These are phyloP conservation scores for Chamaetylas fuelleborni DNA, from an alignment of 2,113 vertebrate genomes.

Conservation along the genomic window DNA sequence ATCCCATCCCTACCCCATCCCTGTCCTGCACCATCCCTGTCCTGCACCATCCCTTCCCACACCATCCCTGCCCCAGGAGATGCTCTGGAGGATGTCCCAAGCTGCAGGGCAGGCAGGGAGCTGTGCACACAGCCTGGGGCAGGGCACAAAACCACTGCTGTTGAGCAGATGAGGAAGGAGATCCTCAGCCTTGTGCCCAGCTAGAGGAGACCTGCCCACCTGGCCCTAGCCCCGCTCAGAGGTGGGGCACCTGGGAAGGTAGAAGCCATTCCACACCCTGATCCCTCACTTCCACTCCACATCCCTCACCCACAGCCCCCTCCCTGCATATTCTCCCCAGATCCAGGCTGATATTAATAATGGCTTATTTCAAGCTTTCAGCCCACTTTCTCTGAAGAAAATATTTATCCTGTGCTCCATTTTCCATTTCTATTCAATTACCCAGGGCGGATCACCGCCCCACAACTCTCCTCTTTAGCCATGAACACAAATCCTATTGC, in stretches of 20 bases:
- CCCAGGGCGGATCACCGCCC: not conserved
- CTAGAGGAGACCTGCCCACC: not conserved
- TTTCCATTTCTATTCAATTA: slow-evolving; percentile 34
- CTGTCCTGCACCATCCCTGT: not conserved
- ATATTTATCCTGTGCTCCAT: not conserved
- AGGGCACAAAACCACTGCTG: fast-evolving
- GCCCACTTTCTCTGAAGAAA: not conserved
- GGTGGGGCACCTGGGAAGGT: fast-evolving
- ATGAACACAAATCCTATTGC: slow-evolving; percentile 69
- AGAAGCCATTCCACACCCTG: not conserved
- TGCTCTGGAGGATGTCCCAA: fast-evolving
- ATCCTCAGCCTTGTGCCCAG: not conserved
- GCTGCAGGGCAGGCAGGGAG: not conserved
- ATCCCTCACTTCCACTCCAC: fast-evolving
- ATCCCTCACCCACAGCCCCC: no score
- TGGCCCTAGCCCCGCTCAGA: not conserved
- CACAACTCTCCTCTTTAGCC: slow-evolving; percentile 34
- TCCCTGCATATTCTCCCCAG: not conserved
- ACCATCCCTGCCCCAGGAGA: not conserved
- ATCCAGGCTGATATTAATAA: not conserved
- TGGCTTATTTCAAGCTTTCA: not conserved
- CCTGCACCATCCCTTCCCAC: not conserved
- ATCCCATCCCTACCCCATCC: fast-evolving
- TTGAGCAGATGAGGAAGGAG: not conserved
- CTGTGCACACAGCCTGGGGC: not conserved